Base-by-base conservation (phyloP, 2,113 vertebrate genomes). In the Psittacula cyanocephala region DNA sequence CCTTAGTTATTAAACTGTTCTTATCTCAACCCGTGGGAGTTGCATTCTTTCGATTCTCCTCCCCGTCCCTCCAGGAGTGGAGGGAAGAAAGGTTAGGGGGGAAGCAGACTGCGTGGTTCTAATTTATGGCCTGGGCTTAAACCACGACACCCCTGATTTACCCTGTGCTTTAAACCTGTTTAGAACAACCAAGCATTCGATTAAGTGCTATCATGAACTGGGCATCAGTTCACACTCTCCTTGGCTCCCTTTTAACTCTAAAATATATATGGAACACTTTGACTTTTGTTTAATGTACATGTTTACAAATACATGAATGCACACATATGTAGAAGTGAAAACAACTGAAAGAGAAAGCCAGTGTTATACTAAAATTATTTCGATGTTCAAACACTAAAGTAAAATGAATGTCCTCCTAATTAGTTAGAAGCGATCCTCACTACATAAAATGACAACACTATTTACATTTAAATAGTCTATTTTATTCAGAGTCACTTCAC, bases 401-500 rank as follows among this genome's bases (percentile, higher is more conserved):
- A 83, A 82, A 93, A 90, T 52, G 6, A 81, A 75, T 78, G 17
- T 39, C 75, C 41, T 89, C 62, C 62, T 81, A 86, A 93, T 71
- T 88, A 86, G 29, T 7, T 3, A 88, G 76, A 52, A 83, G n/a
- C 43, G 68, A 93, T 75, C 59, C 46, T 86, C 49, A 57, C 47
- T 44, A 84, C 79, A 44, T 64, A 79, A 81, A 91, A 92, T 41
- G 72, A 67, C 88, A 89, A 82, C 47, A 71, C 19, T 59, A 84
- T 96, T 95, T 95, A 88, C 65, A 84, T 94, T 93, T 91, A 91
- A 93, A 87, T 64, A 68, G 44, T 39, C 47, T 71, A 4, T 81
- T 93, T 89, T 57, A 81, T 50, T 92, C 79, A 90, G 90, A 94
- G 63, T 77, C 62, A 65, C 49, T 91, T 77, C 93, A 80, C 44